These are phyloP conservation scores for Drosophila conformis DNA, from an alignment of 2,888 invertebrate genomes.

Conservation along the genomic window DNA sequence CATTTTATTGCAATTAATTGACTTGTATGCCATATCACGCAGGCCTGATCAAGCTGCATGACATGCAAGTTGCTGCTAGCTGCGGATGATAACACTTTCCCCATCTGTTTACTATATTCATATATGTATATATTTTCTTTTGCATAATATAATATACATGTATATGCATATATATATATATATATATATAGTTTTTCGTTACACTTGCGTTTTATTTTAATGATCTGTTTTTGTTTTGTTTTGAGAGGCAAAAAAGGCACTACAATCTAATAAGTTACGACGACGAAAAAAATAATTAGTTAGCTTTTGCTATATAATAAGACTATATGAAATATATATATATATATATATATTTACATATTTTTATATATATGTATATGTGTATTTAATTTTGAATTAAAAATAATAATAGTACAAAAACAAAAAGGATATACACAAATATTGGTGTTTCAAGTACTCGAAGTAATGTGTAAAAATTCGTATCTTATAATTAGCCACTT, in stretches of 20 bases:
- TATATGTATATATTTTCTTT: slow-evolving; percentile 39
- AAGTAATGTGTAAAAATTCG: slow-evolving; percentile 73
- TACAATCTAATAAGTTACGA: slow-evolving; percentile 81
- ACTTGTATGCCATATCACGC: slow-evolving; percentile 53
- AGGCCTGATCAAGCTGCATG: slow-evolving; percentile 30
- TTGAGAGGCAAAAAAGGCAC: slow-evolving; percentile 82
- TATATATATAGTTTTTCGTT: slow-evolving; percentile 60
- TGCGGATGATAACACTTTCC: slow-evolving; percentile 28
- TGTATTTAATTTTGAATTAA: slow-evolving; percentile 24
- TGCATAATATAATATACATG: slow-evolving; percentile 20
- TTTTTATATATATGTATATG: slow-evolving; percentile 15
- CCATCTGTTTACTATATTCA: slow-evolving; percentile 32
- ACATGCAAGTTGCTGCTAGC: slow-evolving; percentile 29
- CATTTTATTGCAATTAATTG: slow-evolving; percentile 65
- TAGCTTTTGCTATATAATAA: slow-evolving; percentile 36
- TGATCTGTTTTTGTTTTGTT: slow-evolving; percentile 45
- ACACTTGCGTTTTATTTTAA: slow-evolving; percentile 41
- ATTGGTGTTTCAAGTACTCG: slow-evolving; percentile 74
- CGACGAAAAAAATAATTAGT: slow-evolving; percentile 45
- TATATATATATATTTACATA: slow-evolving; percentile 22
- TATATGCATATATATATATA: slow-evolving; percentile 37
- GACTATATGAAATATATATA: slow-evolving; percentile 25
- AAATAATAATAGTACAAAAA: background rate
- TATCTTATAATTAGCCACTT: slow-evolving; percentile 15
- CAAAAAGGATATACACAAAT: slow-evolving; percentile 49